Conservation (phyloP, 2,797 vertebrate genomes). For the Gymnothorax reevesii region DNA sequence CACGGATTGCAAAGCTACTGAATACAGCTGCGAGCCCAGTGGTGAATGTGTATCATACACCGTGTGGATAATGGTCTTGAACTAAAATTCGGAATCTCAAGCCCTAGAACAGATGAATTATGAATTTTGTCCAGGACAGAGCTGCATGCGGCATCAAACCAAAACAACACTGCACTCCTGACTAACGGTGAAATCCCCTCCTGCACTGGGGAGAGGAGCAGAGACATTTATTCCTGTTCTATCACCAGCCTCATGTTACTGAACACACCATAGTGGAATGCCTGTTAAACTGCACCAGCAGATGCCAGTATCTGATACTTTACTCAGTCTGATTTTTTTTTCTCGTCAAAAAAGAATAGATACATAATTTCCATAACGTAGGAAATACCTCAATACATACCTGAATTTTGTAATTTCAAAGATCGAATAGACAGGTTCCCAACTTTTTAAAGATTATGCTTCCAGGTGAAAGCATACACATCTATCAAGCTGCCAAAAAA, state of each 20-base stretch:
- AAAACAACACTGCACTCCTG: not conserved
- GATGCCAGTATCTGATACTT: not conserved
- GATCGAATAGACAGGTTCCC: too few relatives aligned
- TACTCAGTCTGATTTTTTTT: not conserved
- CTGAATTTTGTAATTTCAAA: too few relatives aligned
- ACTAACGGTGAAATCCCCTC: constrained; percentile 2
- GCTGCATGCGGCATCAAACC: not conserved
- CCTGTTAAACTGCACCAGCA: not conserved
- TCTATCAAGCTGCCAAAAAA: too few relatives aligned
- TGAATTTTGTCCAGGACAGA: constrained; percentile 6
- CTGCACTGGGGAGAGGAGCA: not conserved
- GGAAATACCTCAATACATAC: too few relatives aligned
- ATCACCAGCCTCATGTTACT: not conserved
- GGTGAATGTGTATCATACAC: constrained; percentile 34
- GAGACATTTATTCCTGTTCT: not conserved
- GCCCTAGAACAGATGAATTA: constrained; percentile 33
- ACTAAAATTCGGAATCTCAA: constrained; percentile 30
- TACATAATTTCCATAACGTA: too few relatives aligned
- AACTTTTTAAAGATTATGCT: too few relatives aligned
- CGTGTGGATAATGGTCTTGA: constrained; percentile 16
- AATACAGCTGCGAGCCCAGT: constrained; percentile 28
- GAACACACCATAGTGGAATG: not conserved
- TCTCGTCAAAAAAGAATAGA: not conserved
- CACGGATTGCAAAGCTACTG: constrained; percentile 6
- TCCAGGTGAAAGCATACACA: too few relatives aligned